Evolutionary conservation across 2,888 invertebrate species (phyloP).

Genomic region (Eupeodes latifasciatus): DNA sequence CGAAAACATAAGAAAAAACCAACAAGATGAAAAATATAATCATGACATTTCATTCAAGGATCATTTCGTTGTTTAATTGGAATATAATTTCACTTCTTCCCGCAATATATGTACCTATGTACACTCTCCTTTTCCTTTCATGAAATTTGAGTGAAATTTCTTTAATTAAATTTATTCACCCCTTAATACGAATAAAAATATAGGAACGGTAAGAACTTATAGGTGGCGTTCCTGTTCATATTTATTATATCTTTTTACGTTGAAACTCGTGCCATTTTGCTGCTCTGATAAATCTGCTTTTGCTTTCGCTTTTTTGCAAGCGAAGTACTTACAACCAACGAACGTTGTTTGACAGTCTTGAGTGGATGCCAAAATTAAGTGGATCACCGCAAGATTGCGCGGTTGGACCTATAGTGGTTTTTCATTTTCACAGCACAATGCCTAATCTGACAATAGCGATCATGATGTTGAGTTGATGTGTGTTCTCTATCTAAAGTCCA

Average conservation of each 20-base stretch:
- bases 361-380: slow-evolving; percentile 63
- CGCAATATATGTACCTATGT: not conserved
- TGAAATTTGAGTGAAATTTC: slow-evolving; percentile 30
- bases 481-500: not conserved
- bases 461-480: no score
- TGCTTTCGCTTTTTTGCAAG: slow-evolving; percentile 41
- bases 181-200: slow-evolving; percentile 20
- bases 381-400: slow-evolving; percentile 44
- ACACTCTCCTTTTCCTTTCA: not conserved
- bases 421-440: slow-evolving; percentile 57
- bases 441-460: slow-evolving; percentile 20
- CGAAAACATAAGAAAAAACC: not conserved
- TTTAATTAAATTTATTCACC: slow-evolving; percentile 72
- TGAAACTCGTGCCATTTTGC: slow-evolving; percentile 55
- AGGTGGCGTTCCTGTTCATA: slow-evolving; percentile 3
- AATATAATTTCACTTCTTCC: slow-evolving; percentile 31
- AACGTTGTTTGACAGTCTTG: slow-evolving; percentile 41
- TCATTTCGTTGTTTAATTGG: slow-evolving; percentile 69
- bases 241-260: not conserved
- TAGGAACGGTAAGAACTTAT: not conserved
- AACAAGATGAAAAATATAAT: slow-evolving; percentile 57
- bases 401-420: slow-evolving; percentile 62
- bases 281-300: slow-evolving; percentile 39
- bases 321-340: slow-evolving; percentile 2
- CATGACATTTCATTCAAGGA: slow-evolving; percentile 73